Evolutionary conservation across 1,140 invertebrate genomes (phyloP).

Genomic region (Asobara japonica): DNA sequence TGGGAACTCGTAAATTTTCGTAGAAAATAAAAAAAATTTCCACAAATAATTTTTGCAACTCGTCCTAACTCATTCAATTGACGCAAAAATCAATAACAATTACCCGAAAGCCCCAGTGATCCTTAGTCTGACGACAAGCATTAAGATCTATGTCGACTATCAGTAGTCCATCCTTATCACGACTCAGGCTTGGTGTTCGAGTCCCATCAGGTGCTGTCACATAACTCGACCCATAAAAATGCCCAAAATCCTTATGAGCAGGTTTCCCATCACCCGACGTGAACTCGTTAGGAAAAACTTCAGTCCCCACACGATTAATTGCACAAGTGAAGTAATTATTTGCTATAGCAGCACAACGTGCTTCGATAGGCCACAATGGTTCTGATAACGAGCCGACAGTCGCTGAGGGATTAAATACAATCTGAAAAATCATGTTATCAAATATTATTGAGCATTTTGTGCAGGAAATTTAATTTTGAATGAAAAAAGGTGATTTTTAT

Average conservation of each 20-base stretch:
- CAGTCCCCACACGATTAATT: slow-evolving; percentile 96
- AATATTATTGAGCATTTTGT: neutral
- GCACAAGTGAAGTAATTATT: slow-evolving; percentile 95
- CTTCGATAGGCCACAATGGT: slow-evolving; percentile 95
- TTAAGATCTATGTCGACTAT: slow-evolving; percentile 94
- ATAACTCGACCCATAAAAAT: slow-evolving; percentile 98
- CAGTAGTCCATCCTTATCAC: slow-evolving; percentile 89
- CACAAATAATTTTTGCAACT: neutral
- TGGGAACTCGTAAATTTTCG: too few relatives aligned
- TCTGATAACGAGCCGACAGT: slow-evolving; percentile 87
- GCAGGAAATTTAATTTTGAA: neutral
- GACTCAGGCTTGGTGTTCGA: slow-evolving; percentile 88
- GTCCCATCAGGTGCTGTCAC: slow-evolving; percentile 93
- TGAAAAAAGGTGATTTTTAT: too few relatives aligned
- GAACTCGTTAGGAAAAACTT: slow-evolving; percentile 91
- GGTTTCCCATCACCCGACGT: slow-evolving; percentile 92
- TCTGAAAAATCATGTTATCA: slow-evolving; percentile 60
- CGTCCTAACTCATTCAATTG: slow-evolving; percentile 19
- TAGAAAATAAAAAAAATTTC: slow-evolving; percentile 9
- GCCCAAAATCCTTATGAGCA: slow-evolving; percentile 94
- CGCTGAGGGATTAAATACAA: slow-evolving; percentile 99
- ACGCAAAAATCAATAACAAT: slow-evolving; percentile 38
- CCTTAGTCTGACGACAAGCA: slow-evolving; percentile 93
- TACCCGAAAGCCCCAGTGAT: slow-evolving; percentile 93
- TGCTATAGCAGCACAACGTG: slow-evolving; percentile 95